Evolutionary conservation across 2,888 invertebrate species (phyloP).

Genomic region (Dryobota labecula): DNA sequence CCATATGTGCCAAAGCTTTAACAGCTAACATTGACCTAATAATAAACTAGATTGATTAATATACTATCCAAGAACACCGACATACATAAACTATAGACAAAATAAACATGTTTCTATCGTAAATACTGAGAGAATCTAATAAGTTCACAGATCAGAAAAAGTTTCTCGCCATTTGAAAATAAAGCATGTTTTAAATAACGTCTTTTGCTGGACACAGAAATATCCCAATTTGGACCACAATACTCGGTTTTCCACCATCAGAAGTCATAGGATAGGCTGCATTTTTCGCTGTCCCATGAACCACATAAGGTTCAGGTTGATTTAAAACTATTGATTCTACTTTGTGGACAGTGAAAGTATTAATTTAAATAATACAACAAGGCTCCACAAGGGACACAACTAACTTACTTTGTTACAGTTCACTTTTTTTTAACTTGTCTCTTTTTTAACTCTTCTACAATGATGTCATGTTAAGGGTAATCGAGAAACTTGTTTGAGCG

Average conservation of each 20-base stretch:
- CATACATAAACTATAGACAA: conserved; percentile 5
- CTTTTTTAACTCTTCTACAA: too few relatives aligned
- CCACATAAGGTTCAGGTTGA: too few relatives aligned
- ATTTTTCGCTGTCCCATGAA: too few relatives aligned
- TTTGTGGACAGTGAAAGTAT: too few relatives aligned
- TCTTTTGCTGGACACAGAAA: not conserved
- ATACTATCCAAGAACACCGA: conserved; percentile 17
- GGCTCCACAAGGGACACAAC: too few relatives aligned
- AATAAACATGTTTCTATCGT: conserved; percentile 19
- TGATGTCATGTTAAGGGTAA: too few relatives aligned
- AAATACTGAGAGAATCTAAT: conserved; percentile 8
- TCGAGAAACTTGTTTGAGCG: too few relatives aligned
- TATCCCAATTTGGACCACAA: not conserved
- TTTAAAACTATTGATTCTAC: too few relatives aligned
- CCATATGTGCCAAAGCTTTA: conserved; percentile 22
- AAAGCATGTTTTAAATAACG: not conserved
- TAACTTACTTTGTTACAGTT: too few relatives aligned
- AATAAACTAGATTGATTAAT: conserved; percentile 43
- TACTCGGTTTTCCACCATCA: not conserved
- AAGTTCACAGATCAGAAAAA: not conserved
- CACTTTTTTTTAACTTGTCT: too few relatives aligned
- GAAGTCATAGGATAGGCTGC: not conserved
- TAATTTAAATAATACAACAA: too few relatives aligned
- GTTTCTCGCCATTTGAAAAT: not conserved
- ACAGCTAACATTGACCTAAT: conserved; percentile 46